Evolutionary conservation across 1,140 invertebrate genomes (phyloP).

Genomic region (Phymastichus coffea): DNA sequence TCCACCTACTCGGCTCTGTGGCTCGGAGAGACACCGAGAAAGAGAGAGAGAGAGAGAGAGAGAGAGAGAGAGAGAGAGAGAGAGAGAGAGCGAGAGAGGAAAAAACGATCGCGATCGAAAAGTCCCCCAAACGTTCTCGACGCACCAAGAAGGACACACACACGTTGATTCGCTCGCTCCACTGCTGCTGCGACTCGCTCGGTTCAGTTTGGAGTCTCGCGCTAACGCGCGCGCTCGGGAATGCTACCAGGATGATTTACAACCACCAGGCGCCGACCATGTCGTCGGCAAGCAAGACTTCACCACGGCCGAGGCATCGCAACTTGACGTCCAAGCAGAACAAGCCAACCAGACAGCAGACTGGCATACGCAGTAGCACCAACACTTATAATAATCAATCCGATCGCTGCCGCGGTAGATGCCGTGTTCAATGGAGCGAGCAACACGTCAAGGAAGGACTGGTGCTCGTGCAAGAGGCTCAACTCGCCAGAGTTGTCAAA

Average conservation of each 20-base stretch:
- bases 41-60: too few species aligned
- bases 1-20: too few species aligned
- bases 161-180: too few species aligned
- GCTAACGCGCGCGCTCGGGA: too few species aligned
- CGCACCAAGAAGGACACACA: too few species aligned
- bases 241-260: constrained; percentile 52
- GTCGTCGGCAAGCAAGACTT: constrained; percentile 50
- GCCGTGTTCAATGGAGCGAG: constrained; percentile 54
- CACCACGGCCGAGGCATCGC: constrained; percentile 24
- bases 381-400: neutral
- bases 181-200: too few species aligned
- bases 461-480: constrained; percentile 52
- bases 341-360: neutral
- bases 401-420: constrained; percentile 43
- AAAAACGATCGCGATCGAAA: too few species aligned
- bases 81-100: too few species aligned
- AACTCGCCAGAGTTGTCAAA: constrained; percentile 52
- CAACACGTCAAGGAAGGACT: constrained; percentile 55
- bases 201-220: too few species aligned
- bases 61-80: too few species aligned
- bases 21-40: too few species aligned
- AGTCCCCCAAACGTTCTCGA: too few species aligned
- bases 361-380: neutral
- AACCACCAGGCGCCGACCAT: constrained; percentile 49
- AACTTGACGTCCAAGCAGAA: neutral